Evolutionary conservation across 2,113 vertebrate species (phyloP), one percentile per base, ranked within the genome.

Genomic region (Harpagus bidentatus): DNA sequence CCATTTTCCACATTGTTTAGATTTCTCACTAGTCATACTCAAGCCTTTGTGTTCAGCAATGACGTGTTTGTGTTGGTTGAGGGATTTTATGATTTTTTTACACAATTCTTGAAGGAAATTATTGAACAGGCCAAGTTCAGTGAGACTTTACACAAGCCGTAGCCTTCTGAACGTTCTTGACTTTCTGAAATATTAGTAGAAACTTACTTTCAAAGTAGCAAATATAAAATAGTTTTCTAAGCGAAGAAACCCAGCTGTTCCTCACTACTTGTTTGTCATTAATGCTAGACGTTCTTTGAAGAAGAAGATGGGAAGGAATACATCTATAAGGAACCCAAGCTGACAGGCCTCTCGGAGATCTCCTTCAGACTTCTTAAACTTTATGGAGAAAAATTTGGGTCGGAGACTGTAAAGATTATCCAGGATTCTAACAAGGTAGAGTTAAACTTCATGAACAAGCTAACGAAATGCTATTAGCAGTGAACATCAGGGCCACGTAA

Each of bases 271-370:
- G 8, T 82, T 48, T 95, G 32, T 95, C 19, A 20, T 96, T 84
- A 61, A 72, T 85, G 21, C 80, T 74, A 99, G 99, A 97, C 98
- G 2, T 99, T 99, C 97, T 99, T 99, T 90, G 99, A 99, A 98
- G 99, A 99, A 91, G 99, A 99, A 92, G 99, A 99, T 67, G 99
- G 99, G 47, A 99, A 99, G 84, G 99, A 99, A 73, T 99, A 99
- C 48, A 99, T 99, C 88, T 99, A 99, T 98, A 99, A 99, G 95
- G 99, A 99, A 43, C 99, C 99, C 62, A 99, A 99, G 94, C 98
- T 99, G 77, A 99, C 99, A 0, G 98, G 99, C 40, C 98, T 99
- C 45, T 99, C 99, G 0, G 99, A 99, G 94, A 99, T 99, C 97
- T 99, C 99, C 42, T 98, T 99, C 91, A 98, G 99, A 67, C 98